Conservation (phyloP, 1,140 invertebrate species). For the Camponotus vicinus region DNA sequence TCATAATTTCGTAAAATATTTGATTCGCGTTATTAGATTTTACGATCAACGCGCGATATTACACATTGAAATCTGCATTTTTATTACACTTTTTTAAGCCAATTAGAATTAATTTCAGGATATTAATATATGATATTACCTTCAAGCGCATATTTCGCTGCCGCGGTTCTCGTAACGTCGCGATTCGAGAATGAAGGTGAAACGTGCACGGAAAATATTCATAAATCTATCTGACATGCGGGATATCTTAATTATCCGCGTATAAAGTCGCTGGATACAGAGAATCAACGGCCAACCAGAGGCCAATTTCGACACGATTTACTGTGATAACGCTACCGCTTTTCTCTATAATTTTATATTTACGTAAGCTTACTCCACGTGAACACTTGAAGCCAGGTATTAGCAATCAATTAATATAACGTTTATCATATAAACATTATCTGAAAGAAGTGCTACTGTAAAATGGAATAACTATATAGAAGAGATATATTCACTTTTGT, state of each 20-base stretch:
- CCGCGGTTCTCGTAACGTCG: constrained; percentile 17
- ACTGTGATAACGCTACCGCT: constrained; percentile 45
- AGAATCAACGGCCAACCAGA: constrained; percentile 3
- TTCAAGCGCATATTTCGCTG: constrained; percentile 40
- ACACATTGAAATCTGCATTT: neutral
- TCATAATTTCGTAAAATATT: neutral
- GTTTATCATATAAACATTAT: neutral
- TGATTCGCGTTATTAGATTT: neutral
- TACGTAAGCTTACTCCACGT: neutral
- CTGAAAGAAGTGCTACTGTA: neutral
- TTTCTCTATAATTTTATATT: constrained; percentile 51
- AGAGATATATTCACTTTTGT: neutral
- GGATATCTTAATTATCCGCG: constrained; percentile 77
- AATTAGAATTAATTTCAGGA: constrained; percentile 36
- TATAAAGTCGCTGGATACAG: neutral
- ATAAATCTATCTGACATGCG: constrained; percentile 65
- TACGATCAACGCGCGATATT: neutral
- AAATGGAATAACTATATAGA: neutral
- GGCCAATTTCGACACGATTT: constrained; percentile 48
- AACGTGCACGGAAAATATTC: constrained; percentile 65
- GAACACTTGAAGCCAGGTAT: constrained; percentile 17
- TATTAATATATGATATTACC: constrained; percentile 36
- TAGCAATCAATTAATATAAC: constrained; percentile 53
- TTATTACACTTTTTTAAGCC: neutral
- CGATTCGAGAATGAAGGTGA: constrained; percentile 47